These are phyloP conservation scores for Ylistrum balloti DNA, from an alignment of 1,140 invertebrate species.

Conservation along the genomic window DNA sequence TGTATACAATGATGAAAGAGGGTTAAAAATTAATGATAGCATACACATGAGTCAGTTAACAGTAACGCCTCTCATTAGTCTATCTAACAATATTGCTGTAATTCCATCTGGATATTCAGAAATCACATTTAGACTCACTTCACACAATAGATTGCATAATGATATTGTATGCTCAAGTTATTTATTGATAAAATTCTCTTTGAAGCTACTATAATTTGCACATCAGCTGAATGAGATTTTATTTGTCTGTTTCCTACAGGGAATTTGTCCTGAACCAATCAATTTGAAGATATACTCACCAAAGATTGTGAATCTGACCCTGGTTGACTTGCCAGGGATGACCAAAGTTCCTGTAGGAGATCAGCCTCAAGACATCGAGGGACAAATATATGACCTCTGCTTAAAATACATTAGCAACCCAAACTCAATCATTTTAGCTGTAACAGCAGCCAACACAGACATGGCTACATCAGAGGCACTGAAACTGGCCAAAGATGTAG, in stretches of 20 bases:
- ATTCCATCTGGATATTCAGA: too few relatives aligned
- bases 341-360: constrained; percentile 94
- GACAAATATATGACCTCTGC: constrained; percentile 85
- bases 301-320: constrained; percentile 96
- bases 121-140: too few relatives aligned
- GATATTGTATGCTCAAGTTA: too few relatives aligned
- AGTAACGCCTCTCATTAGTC: too few relatives aligned
- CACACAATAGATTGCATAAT: too few relatives aligned
- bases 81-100: too few relatives aligned
- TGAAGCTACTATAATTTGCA: too few relatives aligned
- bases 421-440: constrained; percentile 86
- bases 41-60: too few relatives aligned
- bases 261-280: constrained; percentile 97
- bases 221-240: too few relatives aligned
- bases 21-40: too few relatives aligned
- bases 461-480: constrained; percentile 83
- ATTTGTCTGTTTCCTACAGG: constrained; percentile 81
- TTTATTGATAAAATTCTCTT: too few relatives aligned
- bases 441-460: constrained; percentile 83
- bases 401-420: constrained; percentile 85
- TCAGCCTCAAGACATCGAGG: constrained; percentile 86
- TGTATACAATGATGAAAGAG: too few relatives aligned
- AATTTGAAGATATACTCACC: constrained; percentile 97
- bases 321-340: constrained; percentile 99
- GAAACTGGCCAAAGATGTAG: constrained; percentile 82